Conservation (phyloP, 2,113 vertebrate species). For the Loxodonta africana region DNA sequence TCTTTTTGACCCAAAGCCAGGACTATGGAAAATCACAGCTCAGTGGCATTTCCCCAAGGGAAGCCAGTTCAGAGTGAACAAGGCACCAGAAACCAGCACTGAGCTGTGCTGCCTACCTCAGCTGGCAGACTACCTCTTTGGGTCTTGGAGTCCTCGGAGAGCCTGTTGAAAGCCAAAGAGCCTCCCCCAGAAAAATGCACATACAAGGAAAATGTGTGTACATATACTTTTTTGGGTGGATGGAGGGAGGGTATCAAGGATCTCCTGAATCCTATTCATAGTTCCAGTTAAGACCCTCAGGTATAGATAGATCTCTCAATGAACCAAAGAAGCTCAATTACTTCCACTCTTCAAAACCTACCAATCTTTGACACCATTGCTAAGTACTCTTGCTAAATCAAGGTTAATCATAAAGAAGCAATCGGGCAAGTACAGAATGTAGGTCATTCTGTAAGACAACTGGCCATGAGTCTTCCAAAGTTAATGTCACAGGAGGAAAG, state of each 20-base stretch:
- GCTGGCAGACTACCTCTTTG: not conserved
- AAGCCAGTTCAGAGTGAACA: not conserved
- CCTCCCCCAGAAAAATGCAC: slow-evolving; percentile 12
- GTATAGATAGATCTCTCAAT: not conserved
- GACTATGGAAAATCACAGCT: not conserved
- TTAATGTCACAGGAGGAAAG: not conserved
- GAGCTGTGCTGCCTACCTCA: not conserved
- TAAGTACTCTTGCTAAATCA: not conserved
- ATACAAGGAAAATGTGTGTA: not conserved
- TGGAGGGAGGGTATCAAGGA: not conserved
- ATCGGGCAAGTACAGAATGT: slow-evolving; percentile 10
- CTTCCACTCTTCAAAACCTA: slow-evolving; percentile 8
- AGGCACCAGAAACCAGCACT: not conserved
- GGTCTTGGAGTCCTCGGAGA: not conserved
- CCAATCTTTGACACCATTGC: not conserved
- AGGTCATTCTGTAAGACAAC: not conserved
- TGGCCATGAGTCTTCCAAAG: slow-evolving; percentile 2
- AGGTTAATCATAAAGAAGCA: not conserved
- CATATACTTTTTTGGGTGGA: not conserved
- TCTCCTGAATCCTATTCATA: not conserved
- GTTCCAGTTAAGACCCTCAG: not conserved
- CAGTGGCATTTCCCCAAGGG: not conserved
- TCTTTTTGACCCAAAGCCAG: not conserved
- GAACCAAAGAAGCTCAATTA: not conserved
- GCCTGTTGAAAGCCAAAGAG: not conserved